Conservation (phyloP, 2,797 vertebrate genomes). For the Acanthornis magna region DNA sequence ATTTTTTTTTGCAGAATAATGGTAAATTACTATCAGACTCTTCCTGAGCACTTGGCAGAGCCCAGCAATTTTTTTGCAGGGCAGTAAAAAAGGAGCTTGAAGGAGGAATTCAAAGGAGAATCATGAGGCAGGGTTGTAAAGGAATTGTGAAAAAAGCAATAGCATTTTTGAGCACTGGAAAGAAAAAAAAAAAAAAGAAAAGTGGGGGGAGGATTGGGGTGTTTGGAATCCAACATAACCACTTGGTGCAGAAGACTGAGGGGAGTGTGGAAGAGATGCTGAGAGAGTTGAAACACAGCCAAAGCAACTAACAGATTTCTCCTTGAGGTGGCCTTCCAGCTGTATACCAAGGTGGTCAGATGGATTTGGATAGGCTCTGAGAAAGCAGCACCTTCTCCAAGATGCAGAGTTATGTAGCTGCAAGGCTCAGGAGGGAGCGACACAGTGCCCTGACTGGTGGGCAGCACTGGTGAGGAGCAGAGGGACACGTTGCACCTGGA, state of each 20-base stretch:
- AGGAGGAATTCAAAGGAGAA: neutral
- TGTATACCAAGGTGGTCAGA: neutral
- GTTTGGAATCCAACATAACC: neutral
- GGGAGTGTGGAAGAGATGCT: neutral
- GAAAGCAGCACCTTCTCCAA: neutral
- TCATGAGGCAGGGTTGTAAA: neutral
- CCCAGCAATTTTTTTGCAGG: neutral
- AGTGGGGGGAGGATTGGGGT: rapidly evolving
- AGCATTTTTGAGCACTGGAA: neutral
- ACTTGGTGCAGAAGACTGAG: neutral
- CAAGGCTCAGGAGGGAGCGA: neutral
- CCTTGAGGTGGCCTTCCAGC: neutral
- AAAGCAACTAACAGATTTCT: neutral
- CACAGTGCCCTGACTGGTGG: rapidly evolving
- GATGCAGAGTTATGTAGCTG: neutral
- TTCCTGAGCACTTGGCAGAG: neutral
- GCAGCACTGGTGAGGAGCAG: neutral
- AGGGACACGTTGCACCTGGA: rapidly evolving
- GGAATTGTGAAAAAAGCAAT: neutral
- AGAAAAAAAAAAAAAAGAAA: neutral
- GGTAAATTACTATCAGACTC: neutral
- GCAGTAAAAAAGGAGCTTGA: neutral
- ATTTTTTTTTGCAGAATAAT: neutral
- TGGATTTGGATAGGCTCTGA: neutral
- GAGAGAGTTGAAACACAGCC: neutral